Evolutionary conservation across 2,797 vertebrate species (phyloP), one percentile per base, ranked within the genome.

Genomic region (Triplophysa bombifrons): DNA sequence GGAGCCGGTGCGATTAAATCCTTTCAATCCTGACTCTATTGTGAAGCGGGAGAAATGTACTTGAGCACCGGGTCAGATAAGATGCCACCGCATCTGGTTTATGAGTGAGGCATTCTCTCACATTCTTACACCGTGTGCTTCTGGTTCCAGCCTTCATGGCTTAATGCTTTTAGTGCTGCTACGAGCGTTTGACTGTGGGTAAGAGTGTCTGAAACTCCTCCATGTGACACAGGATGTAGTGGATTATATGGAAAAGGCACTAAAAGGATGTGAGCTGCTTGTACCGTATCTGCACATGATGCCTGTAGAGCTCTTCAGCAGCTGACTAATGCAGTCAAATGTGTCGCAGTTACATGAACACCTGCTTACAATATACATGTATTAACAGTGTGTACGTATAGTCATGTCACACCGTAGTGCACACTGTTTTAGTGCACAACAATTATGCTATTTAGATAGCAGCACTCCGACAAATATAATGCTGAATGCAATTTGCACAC

Each of bases 21-120:
- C 78, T 77, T 85, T 84, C 73, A 77, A 80, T 77, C 78, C 83
- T 76, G 78, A 80, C 80, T 82, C 71, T 67, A 75, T 75, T 85
- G 78, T 83, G 76, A 67, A 51, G 74, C 58, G 48, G 46, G 58
- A 82, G 70, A 72, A 71, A 82, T 68, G 72, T 66, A 75, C 44
- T 80, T 70, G 58, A 65, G 78, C 63, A 71, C 41, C 12, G 60
- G 76, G 79, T 72, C 67, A 80, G 84, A 83, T 81, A 82, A 82
- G 78, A 82, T 66, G 74, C 22, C 69, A 58, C 8, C 58, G 34
- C 51, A 30, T 60, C 17, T 72, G 56, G 22, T 76, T 68, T 75
- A 48, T 80, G 64, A 79, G 61, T 66, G 68, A 63, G 65, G 58
- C 73, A 79, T 81, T 83, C 70, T 81, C 64, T 63, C 74, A 73